Evolutionary conservation across 2,797 vertebrate genomes (phyloP), one percentile per base, ranked within the genome.

Genomic region (Leuciscus waleckii): DNA sequence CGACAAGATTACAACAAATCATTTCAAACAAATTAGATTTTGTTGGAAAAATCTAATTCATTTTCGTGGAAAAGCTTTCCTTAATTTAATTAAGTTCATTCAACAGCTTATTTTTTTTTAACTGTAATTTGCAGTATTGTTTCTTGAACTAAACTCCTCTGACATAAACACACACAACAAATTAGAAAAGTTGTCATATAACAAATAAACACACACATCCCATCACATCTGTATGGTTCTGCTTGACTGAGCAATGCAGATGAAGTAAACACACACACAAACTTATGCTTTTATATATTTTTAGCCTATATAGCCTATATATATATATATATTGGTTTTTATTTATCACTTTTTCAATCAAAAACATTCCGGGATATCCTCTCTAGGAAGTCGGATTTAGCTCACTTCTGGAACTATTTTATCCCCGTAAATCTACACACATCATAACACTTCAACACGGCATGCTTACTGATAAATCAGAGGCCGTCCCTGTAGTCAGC

Each of bases 351-450:
- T 37, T 21, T 16, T 56, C 32, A 37, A 56, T 56, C 21, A 29
- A 78, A 56, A 29, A 61, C 9, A 10, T 58, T 56, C 11, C 3
- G 0, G 35, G 35, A 76, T 56, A 19, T 46, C n/a, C n/a, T 26
- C 7, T 19, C 10, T 19, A 49, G 11, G 56, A 63, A 32, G 39
- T 63, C 58, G 17, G 58, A 65, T 58, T 78, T 41, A 41, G 56
- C 56, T 43, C 76, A 41, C 7, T 65, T 43, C 37, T 63, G 39
- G 77, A 79, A 65, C n/a, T 41, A 32, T 26, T 74, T 74, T 39
- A 37, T 23, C 35, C 7, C 46, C 14, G 7, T 80, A 80, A 80
- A 37, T 13, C 35, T 14, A 35, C 26, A 35, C 39, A 51, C 39
- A 35, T 63, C 56, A 43, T 63, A 63, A 61, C 10, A 35, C 6